Base-by-base conservation (phyloP, 92 coral and sea anemone genomes). In the Scolanthus callimorphus region DNA sequence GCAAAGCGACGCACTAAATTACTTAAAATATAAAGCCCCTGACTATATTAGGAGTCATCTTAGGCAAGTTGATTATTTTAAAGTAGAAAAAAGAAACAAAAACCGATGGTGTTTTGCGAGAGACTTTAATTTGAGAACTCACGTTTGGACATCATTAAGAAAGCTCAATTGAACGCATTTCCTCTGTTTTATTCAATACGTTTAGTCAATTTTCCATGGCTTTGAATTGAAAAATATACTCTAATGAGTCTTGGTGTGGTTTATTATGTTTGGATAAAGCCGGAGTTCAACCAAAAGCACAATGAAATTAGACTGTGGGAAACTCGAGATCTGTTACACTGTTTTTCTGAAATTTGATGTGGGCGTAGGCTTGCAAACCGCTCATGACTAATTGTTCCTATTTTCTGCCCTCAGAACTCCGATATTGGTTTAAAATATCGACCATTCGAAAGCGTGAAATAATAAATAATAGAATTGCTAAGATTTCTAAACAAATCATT, bases 161-260 rank as follows among this genome's bases (percentile, higher is more conserved):
- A 38, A 34, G 34, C 55, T 31, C 49, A 39, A 44, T 57, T 17
- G 21, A 37, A 22, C 49, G 26, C 64, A 68, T 68, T 57, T 55
- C 75, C 73, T 39, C 55, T 45, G 56, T 68, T 44, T 39, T 68
- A 57, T 28, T n/a, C 58, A 11, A 8, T 17, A 27, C 54, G 73
- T 68, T 68, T 68, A 68, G 57, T 20, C 75, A 57, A 68, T 55
- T 45, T 59, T 68, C 44, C 39, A 68, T 56, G 19, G 65, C 46
- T 30, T 11, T 31, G 31, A 55, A 68, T n/a, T 55, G 57, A 58
- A 26, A 39, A 29, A 43, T 17, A 31, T 52, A 55, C 30, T 29
- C 37, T 68, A 68, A 68, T 68, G 75, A 68, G 47, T 39, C 58
- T 50, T 55, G 65, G 57, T 52, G 62, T 17, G 17, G 41, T 65